These are phyloP conservation scores for Chaenodraco wilsoni DNA, from an alignment of 2,797 vertebrate species.

Conservation along the genomic window DNA sequence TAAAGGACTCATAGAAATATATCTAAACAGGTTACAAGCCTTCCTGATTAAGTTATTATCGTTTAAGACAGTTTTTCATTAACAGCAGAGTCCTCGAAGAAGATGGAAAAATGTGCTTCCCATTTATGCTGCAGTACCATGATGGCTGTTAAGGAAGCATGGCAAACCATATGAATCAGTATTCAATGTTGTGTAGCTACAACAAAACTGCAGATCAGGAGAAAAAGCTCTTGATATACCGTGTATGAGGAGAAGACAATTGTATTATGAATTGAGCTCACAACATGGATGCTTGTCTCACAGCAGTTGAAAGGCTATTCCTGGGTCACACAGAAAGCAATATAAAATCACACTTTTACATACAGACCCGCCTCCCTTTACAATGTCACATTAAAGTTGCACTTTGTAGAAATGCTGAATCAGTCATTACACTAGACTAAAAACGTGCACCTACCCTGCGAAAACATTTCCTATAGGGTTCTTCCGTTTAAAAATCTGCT, in stretches of 20 bases:
- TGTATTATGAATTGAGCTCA: conserved; percentile 44
- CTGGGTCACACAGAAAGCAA: conserved; percentile 15
- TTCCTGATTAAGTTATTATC: conserved; percentile 54
- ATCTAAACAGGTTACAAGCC: conserved; percentile 57
- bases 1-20: conserved; percentile 54
- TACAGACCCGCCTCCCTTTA: not conserved
- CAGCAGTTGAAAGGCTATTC: conserved; percentile 22
- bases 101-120: conserved; percentile 20
- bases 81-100: conserved; percentile 29
- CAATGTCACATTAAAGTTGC: conserved; percentile 28
- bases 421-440: conserved; percentile 11
- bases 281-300: conserved; percentile 31
- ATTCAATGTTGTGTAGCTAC: conserved; percentile 26
- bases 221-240: conserved; percentile 26
- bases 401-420: conserved; percentile 31
- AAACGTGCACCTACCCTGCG: not conserved
- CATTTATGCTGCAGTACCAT: conserved; percentile 19
- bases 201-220: conserved; percentile 35
- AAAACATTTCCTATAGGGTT: conserved; percentile 8
- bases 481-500: not conserved
- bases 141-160: conserved; percentile 39
- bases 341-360: conserved; percentile 23
- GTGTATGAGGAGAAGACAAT: conserved; percentile 23
- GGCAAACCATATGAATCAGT: conserved; percentile 44
- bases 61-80: conserved; percentile 60